Evolutionary conservation across 2,113 vertebrate species (phyloP).

Genomic region (Hippopotamus amphibius): DNA sequence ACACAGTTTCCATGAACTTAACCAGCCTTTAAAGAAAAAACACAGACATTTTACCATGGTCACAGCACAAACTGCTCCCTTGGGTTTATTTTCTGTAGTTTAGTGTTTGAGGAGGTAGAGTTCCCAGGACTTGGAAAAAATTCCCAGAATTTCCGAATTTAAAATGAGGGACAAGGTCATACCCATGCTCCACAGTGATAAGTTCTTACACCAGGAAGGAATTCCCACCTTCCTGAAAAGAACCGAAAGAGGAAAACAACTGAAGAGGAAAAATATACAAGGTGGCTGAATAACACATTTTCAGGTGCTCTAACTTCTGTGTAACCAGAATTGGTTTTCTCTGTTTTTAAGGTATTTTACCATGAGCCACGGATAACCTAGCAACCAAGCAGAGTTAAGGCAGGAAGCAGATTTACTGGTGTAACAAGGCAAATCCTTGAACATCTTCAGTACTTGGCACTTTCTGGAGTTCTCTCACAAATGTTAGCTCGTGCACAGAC

Average conservation of each 20-base stretch:
- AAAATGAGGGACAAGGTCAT: neutral
- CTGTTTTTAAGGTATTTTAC: neutral
- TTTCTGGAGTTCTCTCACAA: neutral
- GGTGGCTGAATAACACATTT: neutral
- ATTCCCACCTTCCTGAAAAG: neutral
- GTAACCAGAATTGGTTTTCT: neutral
- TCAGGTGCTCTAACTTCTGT: neutral
- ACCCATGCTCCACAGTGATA: neutral
- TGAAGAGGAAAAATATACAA: conserved; percentile 21
- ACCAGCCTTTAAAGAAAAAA: neutral
- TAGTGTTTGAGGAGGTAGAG: neutral
- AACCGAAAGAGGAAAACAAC: neutral
- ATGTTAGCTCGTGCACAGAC: neutral
- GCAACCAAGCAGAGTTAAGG: neutral
- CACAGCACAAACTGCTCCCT: neutral
- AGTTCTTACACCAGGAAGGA: conserved; percentile 44
- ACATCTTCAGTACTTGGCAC: neutral
- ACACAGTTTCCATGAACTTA: neutral
- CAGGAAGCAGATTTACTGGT: neutral
- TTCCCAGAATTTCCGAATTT: conserved; percentile 62
- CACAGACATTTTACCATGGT: neutral
- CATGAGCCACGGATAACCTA: neutral
- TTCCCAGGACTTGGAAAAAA: conserved; percentile 39
- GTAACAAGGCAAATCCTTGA: neutral
- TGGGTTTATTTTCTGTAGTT: neutral